phyloP scores from a whole-genome alignment of 37 sponge, comb jelly and placozoan genomes.

The Geodia barretti region DNA sequence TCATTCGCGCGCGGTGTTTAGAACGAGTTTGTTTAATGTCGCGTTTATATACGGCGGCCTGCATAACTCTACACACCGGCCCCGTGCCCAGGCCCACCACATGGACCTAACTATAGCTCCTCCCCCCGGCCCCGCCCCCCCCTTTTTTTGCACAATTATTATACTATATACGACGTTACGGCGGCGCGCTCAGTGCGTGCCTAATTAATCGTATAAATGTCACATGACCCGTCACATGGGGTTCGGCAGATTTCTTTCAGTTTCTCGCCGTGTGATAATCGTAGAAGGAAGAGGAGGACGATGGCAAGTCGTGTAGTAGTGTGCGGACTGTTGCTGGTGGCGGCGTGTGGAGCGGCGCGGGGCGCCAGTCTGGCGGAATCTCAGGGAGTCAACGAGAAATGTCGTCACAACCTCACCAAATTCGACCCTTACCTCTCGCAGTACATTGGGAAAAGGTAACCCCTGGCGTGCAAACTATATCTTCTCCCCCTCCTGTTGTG shows the following conservation, averaged over 20 bases:
- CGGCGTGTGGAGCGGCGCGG: neutral
- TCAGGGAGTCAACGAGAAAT: conserved; percentile 11
- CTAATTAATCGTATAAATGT: neutral
- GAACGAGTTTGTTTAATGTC: too few relatives aligned
- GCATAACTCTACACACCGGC: too few relatives aligned
- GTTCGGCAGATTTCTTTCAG: neutral
- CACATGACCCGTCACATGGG: neutral
- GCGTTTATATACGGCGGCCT: too few relatives aligned
- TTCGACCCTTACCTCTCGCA: conserved; percentile 23
- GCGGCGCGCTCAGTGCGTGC: neutral
- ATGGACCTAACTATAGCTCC: too few relatives aligned
- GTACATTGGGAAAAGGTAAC: conserved; percentile 30
- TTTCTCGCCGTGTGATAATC: neutral
- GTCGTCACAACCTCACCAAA: neutral
- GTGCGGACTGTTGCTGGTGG: neutral
- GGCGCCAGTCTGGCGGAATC: neutral
- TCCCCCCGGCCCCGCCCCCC: too few relatives aligned
- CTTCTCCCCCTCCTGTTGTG: too few relatives aligned
- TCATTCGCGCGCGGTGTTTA: too few relatives aligned
- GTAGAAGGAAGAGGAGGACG: neutral
- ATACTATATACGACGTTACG: too few relatives aligned
- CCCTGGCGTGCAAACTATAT: too few relatives aligned
- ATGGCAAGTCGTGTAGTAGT: neutral
- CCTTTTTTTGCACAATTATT: too few relatives aligned
- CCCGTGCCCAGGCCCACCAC: too few relatives aligned